Evolutionary conservation across 2,888 invertebrate genomes (phyloP), one percentile per base, ranked within the genome.

Genomic region (Parelbella ahira): DNA sequence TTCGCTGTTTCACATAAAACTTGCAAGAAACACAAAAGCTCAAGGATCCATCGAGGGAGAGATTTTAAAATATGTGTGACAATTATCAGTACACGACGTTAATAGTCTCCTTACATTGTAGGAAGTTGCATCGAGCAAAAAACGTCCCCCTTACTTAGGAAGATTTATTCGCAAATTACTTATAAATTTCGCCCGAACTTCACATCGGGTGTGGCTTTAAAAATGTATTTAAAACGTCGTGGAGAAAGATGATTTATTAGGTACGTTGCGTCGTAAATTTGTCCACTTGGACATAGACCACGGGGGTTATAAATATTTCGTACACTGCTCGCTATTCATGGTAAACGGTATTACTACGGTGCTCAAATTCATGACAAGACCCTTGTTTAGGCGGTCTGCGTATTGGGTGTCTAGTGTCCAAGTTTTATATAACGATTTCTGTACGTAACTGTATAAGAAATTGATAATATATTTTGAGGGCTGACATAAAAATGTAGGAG

Each of bases 151-250:
- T 62, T 62, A 55, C 64, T 62, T 60, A 57, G 54, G 56, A 74
- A 84, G 87, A 87, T 87, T 87, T 87, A 87, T 87, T 83, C 77
- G 77, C 81, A 86, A 86, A 87, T 87, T 87, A 87, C 86, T 80
- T 81, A 81, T 86, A 80, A 82, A 83, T 84, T 80, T 79, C 63
- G 69, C 65, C 69, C 59, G 67, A 66, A 58, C 58, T 60, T 50
- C 71, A 81, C 79, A 75, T 75, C 65, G 74, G 75, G 77, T 71
- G 76, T 71, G 75, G 74, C 74, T 86, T 84, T 84, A 86, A 86
- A 87, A 87, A 82, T 84, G 82, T 83, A 87, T 87, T 87, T 87
- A 87, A 87, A 87, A 81, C 64, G 82, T 83, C 86, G 69, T 71
- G 66, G 64, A 59, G 58, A 58, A 62, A 74, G 77, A 81, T 87